Evolutionary conservation across 2,113 vertebrate genomes (phyloP), one percentile per base, ranked within the genome.

Genomic region (Oceanodroma tethys): DNA sequence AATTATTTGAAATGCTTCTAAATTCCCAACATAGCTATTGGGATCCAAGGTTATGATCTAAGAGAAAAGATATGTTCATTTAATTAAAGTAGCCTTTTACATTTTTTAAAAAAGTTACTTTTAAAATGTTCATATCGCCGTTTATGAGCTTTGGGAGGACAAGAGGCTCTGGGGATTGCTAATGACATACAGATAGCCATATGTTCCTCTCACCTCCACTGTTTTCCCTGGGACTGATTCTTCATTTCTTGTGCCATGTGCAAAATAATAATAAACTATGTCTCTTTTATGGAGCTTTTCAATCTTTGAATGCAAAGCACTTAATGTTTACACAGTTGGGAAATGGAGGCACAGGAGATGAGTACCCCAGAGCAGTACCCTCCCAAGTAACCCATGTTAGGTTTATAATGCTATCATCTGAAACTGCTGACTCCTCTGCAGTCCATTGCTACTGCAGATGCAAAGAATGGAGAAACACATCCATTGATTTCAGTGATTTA

Each of bases 141-240:
- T 94, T 96, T 96, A 96, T 94, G 91, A 96, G 95, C 81, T 97
- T 53, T 90, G 93, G 87, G 92, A 96, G 53, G 62, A 94, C 30
- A 58, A 72, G 70, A 59, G 45, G 13, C 87, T 94, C 93, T 45
- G 48, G 89, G 90, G 87, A 93, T 83, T 53, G 62, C 34, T 93
- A 94, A 93, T 68, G 85, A 87, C 78, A 65, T 73, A 32, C 87
- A 95, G 90, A 95, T 79, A 97, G 58, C 81, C 87, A 93, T 68
- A 80, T 90, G 81, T 68, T 96, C 71, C 66, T 97, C 87, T 95
- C 92, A 96, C 96, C 84, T 97, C 60, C 0, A 0, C 53, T 85
- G 34, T 88, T 94, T 84, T 85, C 48, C 48, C 66, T 76, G 43
- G 66, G 81, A 82, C 73, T 38, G 62, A 75, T 76, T 48, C 87